A percentile compares a stretch with the other conserved stretches of the same genome.
Evolutionary conservation across 2,888 invertebrate species (phyloP).

Genomic region (Volucella inflata): DNA sequence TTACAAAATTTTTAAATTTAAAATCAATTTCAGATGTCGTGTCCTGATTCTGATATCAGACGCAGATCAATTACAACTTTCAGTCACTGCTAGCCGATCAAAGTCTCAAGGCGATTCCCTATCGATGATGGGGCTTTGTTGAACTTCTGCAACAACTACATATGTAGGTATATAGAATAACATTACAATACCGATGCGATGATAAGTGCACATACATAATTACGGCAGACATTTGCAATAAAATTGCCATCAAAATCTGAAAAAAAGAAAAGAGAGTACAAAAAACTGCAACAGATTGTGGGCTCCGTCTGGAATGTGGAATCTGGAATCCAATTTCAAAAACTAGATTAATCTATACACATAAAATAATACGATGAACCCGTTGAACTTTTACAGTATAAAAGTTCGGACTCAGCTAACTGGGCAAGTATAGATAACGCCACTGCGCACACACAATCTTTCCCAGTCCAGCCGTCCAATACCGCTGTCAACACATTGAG

Average conservation of each 20-base stretch:
- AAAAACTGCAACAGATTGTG: slow-evolving; percentile 32
- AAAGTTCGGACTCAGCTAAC: slow-evolving; percentile 49
- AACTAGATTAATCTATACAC: slow-evolving; percentile 66
- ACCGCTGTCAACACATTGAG: slow-evolving; percentile 46
- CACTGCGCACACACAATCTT: slow-evolving; percentile 36
- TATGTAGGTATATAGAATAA: too few species aligned
- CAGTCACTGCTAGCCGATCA: slow-evolving; percentile 27
- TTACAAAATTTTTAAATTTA: too few species aligned
- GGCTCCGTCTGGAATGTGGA: slow-evolving; percentile 31
- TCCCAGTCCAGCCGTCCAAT: slow-evolving; percentile 58
- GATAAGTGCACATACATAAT: slow-evolving; percentile 7
- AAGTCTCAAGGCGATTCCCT: slow-evolving; percentile 26
- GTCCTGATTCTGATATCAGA: too few species aligned
- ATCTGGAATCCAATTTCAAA: slow-evolving; percentile 57
- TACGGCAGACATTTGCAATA: slow-evolving; percentile 37
- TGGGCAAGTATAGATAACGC: slow-evolving; percentile 58
- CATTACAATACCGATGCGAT: slow-evolving; percentile 23
- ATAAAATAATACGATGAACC: slow-evolving; percentile 64
- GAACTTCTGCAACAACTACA: slow-evolving; percentile 22
- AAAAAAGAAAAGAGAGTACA: slow-evolving; percentile 7
- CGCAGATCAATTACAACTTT: too few species aligned
- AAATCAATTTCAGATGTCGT: too few species aligned
- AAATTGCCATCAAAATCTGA: background rate
- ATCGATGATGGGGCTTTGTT: slow-evolving; percentile 13
- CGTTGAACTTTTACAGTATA: slow-evolving; percentile 61